These are phyloP conservation scores for Osmerus mordax DNA, from an alignment of 2,113 vertebrate species.

Conservation along the genomic window DNA sequence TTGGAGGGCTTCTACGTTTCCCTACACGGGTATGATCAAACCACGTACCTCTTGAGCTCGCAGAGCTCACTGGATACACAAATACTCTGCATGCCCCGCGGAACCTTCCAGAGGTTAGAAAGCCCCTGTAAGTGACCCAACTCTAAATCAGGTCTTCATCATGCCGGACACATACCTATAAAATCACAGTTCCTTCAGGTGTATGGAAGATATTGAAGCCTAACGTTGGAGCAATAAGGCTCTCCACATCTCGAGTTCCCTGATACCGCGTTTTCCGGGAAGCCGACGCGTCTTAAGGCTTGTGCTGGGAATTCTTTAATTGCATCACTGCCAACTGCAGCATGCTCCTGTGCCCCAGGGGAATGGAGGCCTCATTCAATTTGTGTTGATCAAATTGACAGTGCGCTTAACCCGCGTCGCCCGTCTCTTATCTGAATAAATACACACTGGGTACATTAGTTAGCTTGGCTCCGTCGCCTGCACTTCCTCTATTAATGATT, in stretches of 20 bases:
- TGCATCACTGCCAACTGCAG: conserved; percentile 46
- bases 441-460: conserved; percentile 30
- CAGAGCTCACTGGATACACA: too few relatives aligned
- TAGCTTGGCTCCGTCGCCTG: too few relatives aligned
- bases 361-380: conserved; percentile 40
- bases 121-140: too few relatives aligned
- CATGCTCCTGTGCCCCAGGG: conserved; percentile 37
- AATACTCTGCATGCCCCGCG: too few relatives aligned
- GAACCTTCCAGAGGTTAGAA: too few relatives aligned
- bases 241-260: not conserved
- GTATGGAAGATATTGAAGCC: conserved; percentile 1
- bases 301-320: conserved; percentile 57
- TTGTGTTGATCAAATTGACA: conserved; percentile 54
- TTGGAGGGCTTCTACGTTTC: too few relatives aligned
- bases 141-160: conserved; percentile 1
- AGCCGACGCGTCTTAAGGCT: not conserved
- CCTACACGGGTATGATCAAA: too few relatives aligned
- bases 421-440: conserved; percentile 59
- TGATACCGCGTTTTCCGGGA: not conserved
- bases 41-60: too few relatives aligned
- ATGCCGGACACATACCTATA: conserved; percentile 8
- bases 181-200: not conserved
- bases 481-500: not conserved
- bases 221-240: not conserved
- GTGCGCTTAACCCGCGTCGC: conserved; percentile 49